These are phyloP conservation scores for Malurus elegans DNA, from an alignment of 2,113 vertebrate species.

Conservation along the genomic window DNA sequence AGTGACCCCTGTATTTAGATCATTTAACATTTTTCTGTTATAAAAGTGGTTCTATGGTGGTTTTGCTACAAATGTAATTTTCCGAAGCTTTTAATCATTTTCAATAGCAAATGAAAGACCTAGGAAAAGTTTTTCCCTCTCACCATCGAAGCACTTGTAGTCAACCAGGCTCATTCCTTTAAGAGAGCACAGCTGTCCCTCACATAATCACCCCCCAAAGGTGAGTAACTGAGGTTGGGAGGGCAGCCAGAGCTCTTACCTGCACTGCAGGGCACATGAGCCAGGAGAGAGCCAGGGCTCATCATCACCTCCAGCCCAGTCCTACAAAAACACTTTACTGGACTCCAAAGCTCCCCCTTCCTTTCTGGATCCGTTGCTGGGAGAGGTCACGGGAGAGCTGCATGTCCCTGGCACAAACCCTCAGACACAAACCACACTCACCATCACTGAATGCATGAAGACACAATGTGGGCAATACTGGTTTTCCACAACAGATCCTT, in stretches of 20 bases:
- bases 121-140: not conserved
- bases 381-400: not conserved
- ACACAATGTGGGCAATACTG: not conserved
- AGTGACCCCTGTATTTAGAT: not conserved
- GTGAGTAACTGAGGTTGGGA: not conserved
- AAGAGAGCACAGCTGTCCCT: not conserved
- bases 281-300: too few species aligned
- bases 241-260: not conserved
- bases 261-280: not conserved
- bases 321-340: not conserved
- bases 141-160: not conserved
- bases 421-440: not conserved
- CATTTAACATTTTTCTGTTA: not conserved
- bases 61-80: not conserved
- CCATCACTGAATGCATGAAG: not conserved
- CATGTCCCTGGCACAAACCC: rapidly evolving
- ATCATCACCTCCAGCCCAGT: not conserved
- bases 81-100: not conserved
- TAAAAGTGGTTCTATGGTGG: not conserved
- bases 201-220: not conserved
- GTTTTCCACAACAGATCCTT: not conserved
- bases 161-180: not conserved
- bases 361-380: not conserved
- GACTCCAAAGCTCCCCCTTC: not conserved
- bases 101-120: not conserved